These are phyloP conservation scores for Rhea pennata DNA, from an alignment of 2,113 vertebrate genomes.

Conservation along the genomic window DNA sequence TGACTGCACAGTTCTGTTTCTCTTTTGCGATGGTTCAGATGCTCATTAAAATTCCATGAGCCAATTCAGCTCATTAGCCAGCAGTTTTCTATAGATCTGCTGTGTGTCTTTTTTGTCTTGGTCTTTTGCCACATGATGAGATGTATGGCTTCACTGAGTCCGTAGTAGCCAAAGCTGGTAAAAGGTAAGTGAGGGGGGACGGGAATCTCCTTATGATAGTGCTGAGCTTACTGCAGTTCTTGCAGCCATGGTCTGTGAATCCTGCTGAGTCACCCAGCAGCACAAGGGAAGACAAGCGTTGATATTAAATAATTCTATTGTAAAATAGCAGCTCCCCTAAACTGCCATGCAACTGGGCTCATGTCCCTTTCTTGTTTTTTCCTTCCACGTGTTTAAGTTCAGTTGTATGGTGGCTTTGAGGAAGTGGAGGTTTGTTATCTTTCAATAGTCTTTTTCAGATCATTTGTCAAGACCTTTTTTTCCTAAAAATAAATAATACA, in stretches of 20 bases:
- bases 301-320: background rate
- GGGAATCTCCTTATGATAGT: background rate
- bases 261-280: background rate
- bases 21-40: background rate
- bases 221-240: background rate
- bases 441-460: background rate
- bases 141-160: background rate
- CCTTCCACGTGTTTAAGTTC: background rate
- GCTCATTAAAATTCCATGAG: background rate
- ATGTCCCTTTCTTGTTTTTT: background rate
- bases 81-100: background rate
- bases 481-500: no score
- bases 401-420: background rate
- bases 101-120: background rate
- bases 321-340: background rate
- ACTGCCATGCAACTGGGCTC: rapidly evolving
- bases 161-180: background rate
- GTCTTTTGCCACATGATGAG: background rate
- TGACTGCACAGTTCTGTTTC: background rate
- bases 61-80: background rate
- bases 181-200: background rate
- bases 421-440: background rate
- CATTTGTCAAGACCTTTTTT: background rate
- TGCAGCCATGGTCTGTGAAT: background rate
- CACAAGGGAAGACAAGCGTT: background rate